Percentiles rank a stretch among this genome's conserved stretches.
phyloP scores from a whole-genome alignment of 1,140 invertebrate species.

The Calephelis nemesis region DNA sequence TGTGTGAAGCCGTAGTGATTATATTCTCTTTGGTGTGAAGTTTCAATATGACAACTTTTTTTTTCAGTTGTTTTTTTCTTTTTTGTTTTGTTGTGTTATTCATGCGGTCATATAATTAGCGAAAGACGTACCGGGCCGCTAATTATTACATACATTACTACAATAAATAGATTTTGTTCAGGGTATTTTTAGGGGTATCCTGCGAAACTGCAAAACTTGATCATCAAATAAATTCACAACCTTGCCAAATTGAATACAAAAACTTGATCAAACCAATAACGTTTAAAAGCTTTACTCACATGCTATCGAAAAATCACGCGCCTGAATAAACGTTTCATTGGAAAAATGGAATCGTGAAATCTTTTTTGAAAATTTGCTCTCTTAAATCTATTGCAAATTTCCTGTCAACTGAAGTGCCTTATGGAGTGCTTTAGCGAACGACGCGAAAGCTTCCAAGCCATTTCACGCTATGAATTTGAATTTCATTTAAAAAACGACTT shows the following conservation, averaged over 20 bases:
- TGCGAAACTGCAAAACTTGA: too few relatives aligned
- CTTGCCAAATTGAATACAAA: background rate
- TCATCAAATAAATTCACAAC: too few relatives aligned
- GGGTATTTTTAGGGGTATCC: too few relatives aligned
- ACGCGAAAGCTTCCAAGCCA: conserved; percentile 36
- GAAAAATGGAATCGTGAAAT: conserved; percentile 32
- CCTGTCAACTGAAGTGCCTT: conserved; percentile 39
- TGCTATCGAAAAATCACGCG: background rate
- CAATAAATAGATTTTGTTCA: too few relatives aligned
- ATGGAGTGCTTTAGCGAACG: conserved; percentile 39
- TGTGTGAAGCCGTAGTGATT: too few relatives aligned
- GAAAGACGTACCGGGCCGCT: too few relatives aligned
- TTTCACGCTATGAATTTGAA: conserved; percentile 45
- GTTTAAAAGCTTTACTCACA: background rate
- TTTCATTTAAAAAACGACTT: conserved; percentile 39
- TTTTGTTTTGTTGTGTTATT: too few relatives aligned
- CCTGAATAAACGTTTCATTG: background rate
- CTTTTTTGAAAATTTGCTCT: conserved; percentile 38
- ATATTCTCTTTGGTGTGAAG: too few relatives aligned
- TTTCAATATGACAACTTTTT: too few relatives aligned
- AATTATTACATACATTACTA: too few relatives aligned
- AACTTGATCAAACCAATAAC: background rate
- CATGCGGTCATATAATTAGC: too few relatives aligned
- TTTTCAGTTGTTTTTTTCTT: too few relatives aligned
- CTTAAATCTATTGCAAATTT: conserved; percentile 51